Evolutionary conservation across 92 coral and sea anemone species (phyloP).

Genomic region (Paramuricea clavata): DNA sequence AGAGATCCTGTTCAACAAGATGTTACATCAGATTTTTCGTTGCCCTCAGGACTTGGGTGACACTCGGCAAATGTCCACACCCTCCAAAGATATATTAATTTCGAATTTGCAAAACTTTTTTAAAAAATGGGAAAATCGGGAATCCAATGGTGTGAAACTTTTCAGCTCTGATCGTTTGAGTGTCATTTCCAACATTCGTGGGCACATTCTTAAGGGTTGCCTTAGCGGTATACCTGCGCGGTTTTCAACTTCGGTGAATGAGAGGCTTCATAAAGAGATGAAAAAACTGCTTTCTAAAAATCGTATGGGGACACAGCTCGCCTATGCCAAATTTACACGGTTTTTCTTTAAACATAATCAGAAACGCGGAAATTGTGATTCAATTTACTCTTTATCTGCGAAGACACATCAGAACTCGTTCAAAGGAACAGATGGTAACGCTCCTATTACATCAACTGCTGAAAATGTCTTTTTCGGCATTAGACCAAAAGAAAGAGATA

Average conservation of each 20-base stretch:
- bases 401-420: background rate
- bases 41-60: conserved; percentile 8
- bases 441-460: background rate
- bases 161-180: background rate
- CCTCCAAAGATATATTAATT: background rate
- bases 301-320: conserved; percentile 43
- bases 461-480: conserved; percentile 19
- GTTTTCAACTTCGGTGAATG: conserved; percentile 43
- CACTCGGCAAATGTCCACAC: conserved; percentile 15
- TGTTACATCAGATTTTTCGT: conserved; percentile 18
- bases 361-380: background rate
- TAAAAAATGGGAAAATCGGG: conserved; percentile 1
- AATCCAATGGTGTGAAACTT: conserved; percentile 20
- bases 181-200: conserved; percentile 34
- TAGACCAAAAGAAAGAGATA: conserved; percentile 30
- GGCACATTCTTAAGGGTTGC: conserved; percentile 50
- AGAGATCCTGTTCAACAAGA: conserved; percentile 41
- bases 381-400: conserved; percentile 32
- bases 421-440: background rate
- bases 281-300: conserved; percentile 44
- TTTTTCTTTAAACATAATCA: conserved; percentile 49
- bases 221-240: conserved; percentile 42
- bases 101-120: background rate
- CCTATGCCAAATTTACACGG: conserved; percentile 48
- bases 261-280: conserved; percentile 47